These are phyloP conservation scores for Tetranychus piercei DNA, from an alignment of 2,888 invertebrate species.

Conservation along the genomic window DNA sequence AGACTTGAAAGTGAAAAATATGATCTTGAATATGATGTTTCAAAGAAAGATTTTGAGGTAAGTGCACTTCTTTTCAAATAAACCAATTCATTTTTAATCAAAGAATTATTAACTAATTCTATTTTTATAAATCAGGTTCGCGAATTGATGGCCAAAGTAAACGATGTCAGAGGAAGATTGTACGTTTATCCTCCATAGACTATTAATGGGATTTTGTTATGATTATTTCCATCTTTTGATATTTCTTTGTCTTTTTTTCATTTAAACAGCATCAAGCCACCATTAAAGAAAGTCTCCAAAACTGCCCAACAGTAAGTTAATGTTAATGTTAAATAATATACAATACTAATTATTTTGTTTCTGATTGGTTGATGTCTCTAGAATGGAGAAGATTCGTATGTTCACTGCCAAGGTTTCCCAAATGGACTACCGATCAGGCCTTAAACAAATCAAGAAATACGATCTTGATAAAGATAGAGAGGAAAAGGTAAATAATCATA, in stretches of 20 bases:
- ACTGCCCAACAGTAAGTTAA: not conserved
- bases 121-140: not conserved
- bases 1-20: not conserved
- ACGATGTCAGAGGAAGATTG: conserved; percentile 11
- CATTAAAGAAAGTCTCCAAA: conserved; percentile 12
- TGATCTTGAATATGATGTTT: conserved; percentile 11
- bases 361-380: not conserved
- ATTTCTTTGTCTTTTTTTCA: not conserved
- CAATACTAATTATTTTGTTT: not conserved
- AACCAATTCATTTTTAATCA: not conserved
- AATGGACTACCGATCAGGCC: conserved; percentile 7
- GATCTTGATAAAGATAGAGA: not conserved
- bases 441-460: conserved; percentile 8
- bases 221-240: not conserved
- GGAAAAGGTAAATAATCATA: conserved; percentile 2
- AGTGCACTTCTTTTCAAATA: not conserved
- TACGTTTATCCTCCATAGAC: not conserved
- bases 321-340: not conserved
- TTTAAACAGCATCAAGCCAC: conserved; percentile 4
- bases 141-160: conserved; percentile 8
- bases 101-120: not conserved
- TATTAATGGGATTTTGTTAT: not conserved
- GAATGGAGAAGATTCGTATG: conserved; percentile 13
- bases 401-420: conserved; percentile 10
- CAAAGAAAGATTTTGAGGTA: conserved; percentile 9